Evolutionary conservation across 30 jellyfish, hydroid and myxozoan genomes (phyloP).

Genomic region (Chrysaora quinquecirrha): DNA sequence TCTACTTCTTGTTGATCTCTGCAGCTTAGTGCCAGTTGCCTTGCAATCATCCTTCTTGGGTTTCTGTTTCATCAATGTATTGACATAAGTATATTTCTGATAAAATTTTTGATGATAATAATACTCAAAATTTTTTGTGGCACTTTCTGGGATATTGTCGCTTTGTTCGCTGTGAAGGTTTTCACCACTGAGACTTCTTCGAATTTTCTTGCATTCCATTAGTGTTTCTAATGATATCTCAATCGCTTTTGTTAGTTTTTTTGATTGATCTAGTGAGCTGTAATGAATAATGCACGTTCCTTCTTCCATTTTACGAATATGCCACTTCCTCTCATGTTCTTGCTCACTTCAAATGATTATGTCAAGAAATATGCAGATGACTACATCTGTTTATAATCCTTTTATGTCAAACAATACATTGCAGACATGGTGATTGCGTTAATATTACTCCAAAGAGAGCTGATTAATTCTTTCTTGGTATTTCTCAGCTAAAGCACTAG

Average conservation of each 20-base stretch:
- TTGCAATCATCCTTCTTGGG: not conserved
- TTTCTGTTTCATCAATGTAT: not conserved
- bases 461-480: not conserved
- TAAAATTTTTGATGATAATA: not conserved
- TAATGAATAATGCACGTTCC: not conserved
- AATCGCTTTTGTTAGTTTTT: not conserved
- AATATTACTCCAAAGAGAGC: no score
- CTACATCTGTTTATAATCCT: no score
- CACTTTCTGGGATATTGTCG: constrained; percentile 3
- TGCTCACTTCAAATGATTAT: no score
- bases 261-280: not conserved
- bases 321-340: no score
- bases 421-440: no score
- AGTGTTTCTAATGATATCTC: not conserved
- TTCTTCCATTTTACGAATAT: not conserved
- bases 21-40: not conserved
- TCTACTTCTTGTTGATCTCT: constrained; percentile 1
- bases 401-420: no score
- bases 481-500: not conserved
- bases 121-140: not conserved
- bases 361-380: no score
- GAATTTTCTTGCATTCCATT: not conserved
- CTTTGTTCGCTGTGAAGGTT: constrained; percentile 11
- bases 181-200: constrained; percentile 1
- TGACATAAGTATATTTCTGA: constrained; percentile 2